A percentile compares a stretch with the other conserved stretches of the same genome.
phyloP scores from a whole-genome alignment of 2,797 vertebrate species.

The Telmatherina bonti region DNA sequence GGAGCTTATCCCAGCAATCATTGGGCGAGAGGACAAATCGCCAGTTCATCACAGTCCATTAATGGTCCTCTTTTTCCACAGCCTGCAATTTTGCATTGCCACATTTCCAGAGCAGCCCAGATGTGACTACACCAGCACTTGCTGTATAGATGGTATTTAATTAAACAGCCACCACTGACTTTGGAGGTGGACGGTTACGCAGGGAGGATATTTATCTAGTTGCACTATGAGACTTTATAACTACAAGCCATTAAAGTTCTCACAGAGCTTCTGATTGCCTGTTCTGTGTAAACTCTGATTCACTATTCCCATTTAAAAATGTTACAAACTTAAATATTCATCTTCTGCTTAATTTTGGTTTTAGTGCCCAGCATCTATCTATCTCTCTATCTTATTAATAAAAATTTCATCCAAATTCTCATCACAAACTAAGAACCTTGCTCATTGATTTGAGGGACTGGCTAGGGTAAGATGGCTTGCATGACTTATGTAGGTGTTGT shows the following conservation, averaged over 20 bases:
- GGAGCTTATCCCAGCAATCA: no score
- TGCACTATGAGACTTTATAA: neutral
- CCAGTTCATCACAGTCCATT: no score
- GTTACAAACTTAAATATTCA: neutral
- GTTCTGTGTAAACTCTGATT: neutral
- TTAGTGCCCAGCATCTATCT: no score
- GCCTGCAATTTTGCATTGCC: neutral
- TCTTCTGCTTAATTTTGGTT: neutral
- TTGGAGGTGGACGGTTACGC: neutral
- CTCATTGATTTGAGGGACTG: neutral
- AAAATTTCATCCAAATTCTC: no score
- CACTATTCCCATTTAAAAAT: neutral
- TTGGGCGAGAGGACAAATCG: no score
- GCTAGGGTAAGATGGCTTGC: neutral
- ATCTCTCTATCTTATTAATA: no score
- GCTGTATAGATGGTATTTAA: neutral
- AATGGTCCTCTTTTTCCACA: neutral
- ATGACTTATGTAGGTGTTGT: neutral
- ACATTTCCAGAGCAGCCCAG: neutral
- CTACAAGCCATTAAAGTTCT: neutral
- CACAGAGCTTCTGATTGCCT: neutral
- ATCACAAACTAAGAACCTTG: neutral
- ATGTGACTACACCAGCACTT: neutral
- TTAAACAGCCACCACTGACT: neutral
- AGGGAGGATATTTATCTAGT: neutral